Conservation (phyloP, 1,140 invertebrate genomes). For the Diabrotica undecimpunctata region DNA sequence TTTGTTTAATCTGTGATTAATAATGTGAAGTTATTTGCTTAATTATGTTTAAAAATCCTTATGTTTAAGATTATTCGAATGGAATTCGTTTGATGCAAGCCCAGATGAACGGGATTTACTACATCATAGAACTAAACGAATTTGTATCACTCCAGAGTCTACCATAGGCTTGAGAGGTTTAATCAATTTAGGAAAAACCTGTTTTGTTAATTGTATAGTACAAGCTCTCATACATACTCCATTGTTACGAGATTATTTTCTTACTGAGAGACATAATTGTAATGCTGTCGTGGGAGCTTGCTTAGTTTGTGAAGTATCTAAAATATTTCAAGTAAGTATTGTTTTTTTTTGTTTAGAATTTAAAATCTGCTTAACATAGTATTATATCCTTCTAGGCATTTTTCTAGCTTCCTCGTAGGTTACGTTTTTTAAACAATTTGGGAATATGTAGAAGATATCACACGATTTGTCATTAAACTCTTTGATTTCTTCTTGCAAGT, state of each 20-base stretch:
- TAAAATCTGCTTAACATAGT: no score
- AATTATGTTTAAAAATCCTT: no score
- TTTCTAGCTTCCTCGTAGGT: no score
- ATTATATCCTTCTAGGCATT: no score
- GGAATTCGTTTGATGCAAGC: conserved; percentile 70
- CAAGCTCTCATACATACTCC: conserved; percentile 94
- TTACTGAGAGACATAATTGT: conserved; percentile 88
- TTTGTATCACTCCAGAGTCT: conserved; percentile 75
- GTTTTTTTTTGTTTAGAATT: background rate
- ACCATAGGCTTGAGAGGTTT: conserved; percentile 87
- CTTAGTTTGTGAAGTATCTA: conserved; percentile 89
- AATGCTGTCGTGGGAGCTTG: conserved; percentile 66
- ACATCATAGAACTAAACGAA: conserved; percentile 67
- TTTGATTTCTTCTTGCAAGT: no score
- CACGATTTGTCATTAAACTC: background rate
- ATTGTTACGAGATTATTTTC: conserved; percentile 89
- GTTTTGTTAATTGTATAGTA: conserved; percentile 98
- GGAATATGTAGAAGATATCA: no score
- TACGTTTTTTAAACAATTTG: no score
- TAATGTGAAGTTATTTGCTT: no score
- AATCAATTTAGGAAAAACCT: conserved; percentile 96
- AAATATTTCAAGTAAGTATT: conserved; percentile 64
- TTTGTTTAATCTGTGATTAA: no score
- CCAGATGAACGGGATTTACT: conserved; percentile 67
- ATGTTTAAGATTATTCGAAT: conserved; percentile 37